Conservation (phyloP, 37 sponge, comb jelly and placozoan species). For the Mnemiopsis leidyi region DNA sequence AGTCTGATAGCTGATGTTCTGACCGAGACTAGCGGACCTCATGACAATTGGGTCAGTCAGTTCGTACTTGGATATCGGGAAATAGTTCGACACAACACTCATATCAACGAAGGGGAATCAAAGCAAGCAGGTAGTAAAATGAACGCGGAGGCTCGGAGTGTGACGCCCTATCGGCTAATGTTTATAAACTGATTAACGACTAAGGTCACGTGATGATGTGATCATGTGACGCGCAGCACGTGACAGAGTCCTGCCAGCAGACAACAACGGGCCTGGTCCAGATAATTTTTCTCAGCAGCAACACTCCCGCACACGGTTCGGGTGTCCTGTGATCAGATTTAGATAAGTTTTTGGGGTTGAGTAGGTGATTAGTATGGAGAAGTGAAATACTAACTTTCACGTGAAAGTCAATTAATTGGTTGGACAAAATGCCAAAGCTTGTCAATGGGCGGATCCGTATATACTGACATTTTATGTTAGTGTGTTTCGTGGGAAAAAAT, state of each 20-base stretch:
- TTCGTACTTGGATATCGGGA: neutral
- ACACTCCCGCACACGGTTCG: neutral
- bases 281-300: neutral
- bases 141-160: neutral
- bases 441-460: no score
- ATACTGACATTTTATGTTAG: no score
- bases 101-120: neutral
- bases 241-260: neutral
- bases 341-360: neutral
- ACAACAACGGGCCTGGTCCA: neutral
- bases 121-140: conserved; percentile 58
- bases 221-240: neutral
- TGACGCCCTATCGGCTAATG: conserved; percentile 60
- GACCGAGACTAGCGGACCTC: neutral
- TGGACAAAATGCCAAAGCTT: no score
- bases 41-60: neutral
- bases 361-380: neutral
- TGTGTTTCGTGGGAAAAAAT: neutral
- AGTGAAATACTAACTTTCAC: neutral
- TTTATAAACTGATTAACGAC: conserved; percentile 57
- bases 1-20: neutral
- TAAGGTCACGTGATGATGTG: neutral
- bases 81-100: neutral
- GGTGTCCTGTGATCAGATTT: neutral
- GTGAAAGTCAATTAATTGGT: neutral